A percentile compares a stretch with the other conserved stretches of the same genome.
Evolutionary conservation across 2,797 vertebrate genomes (phyloP).

Genomic region (Nothura maculosa): DNA sequence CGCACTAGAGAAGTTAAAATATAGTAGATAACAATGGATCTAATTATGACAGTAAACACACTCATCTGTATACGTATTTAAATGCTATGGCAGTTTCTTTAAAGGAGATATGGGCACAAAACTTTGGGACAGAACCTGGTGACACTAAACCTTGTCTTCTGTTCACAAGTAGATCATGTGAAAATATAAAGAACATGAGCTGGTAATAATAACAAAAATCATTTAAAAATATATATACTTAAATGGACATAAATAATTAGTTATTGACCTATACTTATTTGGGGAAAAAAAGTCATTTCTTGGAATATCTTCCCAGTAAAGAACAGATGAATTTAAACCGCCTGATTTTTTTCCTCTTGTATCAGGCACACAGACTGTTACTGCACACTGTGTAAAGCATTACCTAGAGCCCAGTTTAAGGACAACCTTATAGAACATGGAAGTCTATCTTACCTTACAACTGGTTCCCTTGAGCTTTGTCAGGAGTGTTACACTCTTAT

Average conservation of each 20-base stretch:
- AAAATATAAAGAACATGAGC: not conserved
- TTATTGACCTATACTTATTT: not conserved
- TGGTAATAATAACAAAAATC: rapidly evolving
- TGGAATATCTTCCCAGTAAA: not conserved
- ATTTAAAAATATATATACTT: not conserved
- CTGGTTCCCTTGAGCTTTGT: rapidly evolving
- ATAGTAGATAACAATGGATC: not conserved
- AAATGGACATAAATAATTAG: not conserved
- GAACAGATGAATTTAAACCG: not conserved
- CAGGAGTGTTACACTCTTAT: rapidly evolving
- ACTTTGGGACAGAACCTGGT: not conserved
- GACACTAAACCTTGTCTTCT: not conserved
- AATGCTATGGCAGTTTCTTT: not conserved
- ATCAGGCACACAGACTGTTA: not conserved
- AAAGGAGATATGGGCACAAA: not conserved
- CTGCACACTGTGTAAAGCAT: not conserved
- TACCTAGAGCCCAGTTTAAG: not conserved
- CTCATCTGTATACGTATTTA: not conserved
- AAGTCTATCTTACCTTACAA: not conserved
- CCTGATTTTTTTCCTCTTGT: not conserved
- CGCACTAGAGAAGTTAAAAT: not conserved
- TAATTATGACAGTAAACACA: not conserved
- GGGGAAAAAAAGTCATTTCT: not conserved
- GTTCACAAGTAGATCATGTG: rapidly evolving
- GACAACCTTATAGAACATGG: not conserved